phyloP scores from a whole-genome alignment of 2,113 vertebrate species.

The Orthonyx spaldingii region DNA sequence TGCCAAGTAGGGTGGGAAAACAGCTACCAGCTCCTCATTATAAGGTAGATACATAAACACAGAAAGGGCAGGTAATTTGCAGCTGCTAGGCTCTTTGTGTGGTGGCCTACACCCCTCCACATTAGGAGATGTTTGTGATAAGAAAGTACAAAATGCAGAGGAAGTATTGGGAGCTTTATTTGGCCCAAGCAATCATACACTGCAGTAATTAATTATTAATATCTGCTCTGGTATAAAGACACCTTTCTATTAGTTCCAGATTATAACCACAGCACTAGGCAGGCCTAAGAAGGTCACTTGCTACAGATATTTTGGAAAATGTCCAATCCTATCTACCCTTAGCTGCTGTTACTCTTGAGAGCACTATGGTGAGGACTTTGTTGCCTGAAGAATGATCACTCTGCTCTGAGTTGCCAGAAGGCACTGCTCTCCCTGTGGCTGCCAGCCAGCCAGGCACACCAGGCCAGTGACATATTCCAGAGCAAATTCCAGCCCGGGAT shows the following conservation, averaged over 20 bases:
- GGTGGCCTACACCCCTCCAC: neutral
- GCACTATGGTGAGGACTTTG: neutral
- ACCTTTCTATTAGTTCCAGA: neutral
- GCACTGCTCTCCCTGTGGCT: neutral
- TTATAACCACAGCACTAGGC: neutral
- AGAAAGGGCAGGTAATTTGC: neutral
- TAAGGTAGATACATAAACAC: neutral
- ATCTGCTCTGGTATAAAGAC: neutral
- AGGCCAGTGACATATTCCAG: neutral
- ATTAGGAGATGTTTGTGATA: neutral
- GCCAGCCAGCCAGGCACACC: neutral
- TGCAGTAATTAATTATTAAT: neutral
- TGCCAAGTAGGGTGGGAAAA: neutral
- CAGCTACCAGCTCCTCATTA: neutral
- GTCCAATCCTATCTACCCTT: neutral
- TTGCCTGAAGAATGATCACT: rapidly evolving
- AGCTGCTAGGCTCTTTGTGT: neutral
- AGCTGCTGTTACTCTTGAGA: neutral
- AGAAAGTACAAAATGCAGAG: neutral
- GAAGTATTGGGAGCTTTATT: neutral
- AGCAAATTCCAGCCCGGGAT: neutral
- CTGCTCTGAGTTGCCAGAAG: neutral
- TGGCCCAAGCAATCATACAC: neutral
- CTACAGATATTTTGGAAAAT: neutral
- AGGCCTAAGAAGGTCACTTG: neutral